Evolutionary conservation across 1,140 invertebrate genomes (phyloP).

Genomic region (Nomia melanderi): DNA sequence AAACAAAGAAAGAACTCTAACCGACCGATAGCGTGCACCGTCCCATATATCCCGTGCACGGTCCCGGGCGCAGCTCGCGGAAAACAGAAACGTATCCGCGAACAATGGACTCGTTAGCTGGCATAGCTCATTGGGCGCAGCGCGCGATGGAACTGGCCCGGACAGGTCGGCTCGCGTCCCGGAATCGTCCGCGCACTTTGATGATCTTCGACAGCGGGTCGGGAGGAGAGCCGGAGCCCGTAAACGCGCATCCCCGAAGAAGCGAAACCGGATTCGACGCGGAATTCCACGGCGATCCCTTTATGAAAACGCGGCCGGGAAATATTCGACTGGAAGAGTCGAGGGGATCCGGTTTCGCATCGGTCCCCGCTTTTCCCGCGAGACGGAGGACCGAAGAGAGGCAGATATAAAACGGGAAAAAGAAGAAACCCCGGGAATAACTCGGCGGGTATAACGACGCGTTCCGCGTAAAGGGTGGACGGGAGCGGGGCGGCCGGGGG

Average conservation of each 20-base stretch:
- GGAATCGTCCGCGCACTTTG: constrained; percentile 59
- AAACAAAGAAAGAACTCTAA: too few species aligned
- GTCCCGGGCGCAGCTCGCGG: constrained; percentile 37
- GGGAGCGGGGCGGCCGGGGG: too few species aligned
- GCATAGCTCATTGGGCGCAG: constrained; percentile 47
- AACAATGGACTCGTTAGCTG: constrained; percentile 64
- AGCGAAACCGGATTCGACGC: constrained; percentile 2
- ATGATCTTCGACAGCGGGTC: neutral
- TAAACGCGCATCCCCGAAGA: neutral
- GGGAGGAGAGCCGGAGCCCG: too few species aligned
- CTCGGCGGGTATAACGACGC: neutral
- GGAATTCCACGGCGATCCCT: neutral
- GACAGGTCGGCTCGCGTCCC: too few species aligned
- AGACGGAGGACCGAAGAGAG: too few species aligned
- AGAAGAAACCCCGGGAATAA: neutral
- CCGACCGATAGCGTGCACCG: too few species aligned
- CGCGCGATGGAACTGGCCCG: constrained; percentile 61
- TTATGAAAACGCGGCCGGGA: neutral
- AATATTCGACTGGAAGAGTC: constrained; percentile 5
- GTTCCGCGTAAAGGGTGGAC: neutral
- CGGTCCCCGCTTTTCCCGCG: neutral
- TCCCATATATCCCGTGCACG: too few species aligned
- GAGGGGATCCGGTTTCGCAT: neutral
- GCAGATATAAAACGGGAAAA: neutral
- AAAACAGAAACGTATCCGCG: constrained; percentile 53